Conservation (phyloP, 2,888 invertebrate species). For the Apocheima hispidaria region DNA sequence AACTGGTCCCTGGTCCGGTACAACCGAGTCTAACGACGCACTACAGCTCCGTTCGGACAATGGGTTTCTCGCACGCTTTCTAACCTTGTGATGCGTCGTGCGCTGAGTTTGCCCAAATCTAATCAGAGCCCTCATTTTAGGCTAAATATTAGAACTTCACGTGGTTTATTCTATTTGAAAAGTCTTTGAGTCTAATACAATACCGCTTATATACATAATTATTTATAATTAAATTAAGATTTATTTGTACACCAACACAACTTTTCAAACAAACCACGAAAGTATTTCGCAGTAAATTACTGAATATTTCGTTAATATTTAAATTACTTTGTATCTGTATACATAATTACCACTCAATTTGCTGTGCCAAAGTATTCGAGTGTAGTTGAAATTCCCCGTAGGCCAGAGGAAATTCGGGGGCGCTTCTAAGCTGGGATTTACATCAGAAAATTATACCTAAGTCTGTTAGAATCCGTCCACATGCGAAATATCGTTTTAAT, state of each 20-base stretch:
- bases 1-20: too few species aligned
- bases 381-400: constrained; percentile 62
- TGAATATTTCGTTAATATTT: constrained; percentile 17
- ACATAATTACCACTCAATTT: constrained; percentile 49
- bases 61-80: too few species aligned
- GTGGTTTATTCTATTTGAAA: too few species aligned
- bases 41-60: too few species aligned
- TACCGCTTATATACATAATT: not conserved
- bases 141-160: too few species aligned
- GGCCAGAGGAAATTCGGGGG: constrained; percentile 62
- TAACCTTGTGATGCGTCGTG: too few species aligned
- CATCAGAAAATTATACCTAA: constrained; percentile 75
- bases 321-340: constrained; percentile 23
- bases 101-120: too few species aligned
- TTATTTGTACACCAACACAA: not conserved
- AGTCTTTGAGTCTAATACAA: too few species aligned
- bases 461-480: constrained; percentile 70
- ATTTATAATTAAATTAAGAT: not conserved
- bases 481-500: constrained; percentile 78
- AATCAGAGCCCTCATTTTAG: too few species aligned
- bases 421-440: constrained; percentile 68
- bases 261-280: not conserved
- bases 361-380: constrained; percentile 43
- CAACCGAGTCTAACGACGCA: too few species aligned
- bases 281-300: constrained; percentile 9